Percentiles rank a stretch among this genome's conserved stretches.
phyloP scores from a whole-genome alignment of 35 echinoderm and acorn worm genomes.

The Apostichopus japonicus region DNA sequence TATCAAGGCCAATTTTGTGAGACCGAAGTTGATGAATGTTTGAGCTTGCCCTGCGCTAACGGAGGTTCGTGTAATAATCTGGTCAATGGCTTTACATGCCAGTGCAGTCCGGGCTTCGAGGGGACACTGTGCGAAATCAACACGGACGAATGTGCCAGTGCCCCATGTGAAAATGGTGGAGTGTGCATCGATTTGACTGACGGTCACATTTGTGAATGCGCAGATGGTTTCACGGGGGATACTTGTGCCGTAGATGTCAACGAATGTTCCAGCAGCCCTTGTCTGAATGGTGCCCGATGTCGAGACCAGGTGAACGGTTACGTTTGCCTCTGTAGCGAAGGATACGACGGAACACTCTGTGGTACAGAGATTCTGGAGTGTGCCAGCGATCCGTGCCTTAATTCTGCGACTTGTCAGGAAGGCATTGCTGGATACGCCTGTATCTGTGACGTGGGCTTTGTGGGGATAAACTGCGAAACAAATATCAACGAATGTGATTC shows the following conservation, averaged over 20 bases:
- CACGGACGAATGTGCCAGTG: conserved; percentile 65
- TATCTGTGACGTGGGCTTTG: conserved; percentile 67
- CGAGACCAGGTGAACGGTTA: conserved; percentile 61
- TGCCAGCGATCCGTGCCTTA: conserved; percentile 62
- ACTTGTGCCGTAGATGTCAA: conserved; percentile 66
- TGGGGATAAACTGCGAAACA: conserved; percentile 74
- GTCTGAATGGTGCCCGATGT: conserved; percentile 48
- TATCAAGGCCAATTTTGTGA: conserved; percentile 58
- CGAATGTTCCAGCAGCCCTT: conserved; percentile 61
- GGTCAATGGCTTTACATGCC: conserved; percentile 35
- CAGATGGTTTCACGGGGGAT: conserved; percentile 61
- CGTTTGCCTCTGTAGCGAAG: conserved; percentile 47
- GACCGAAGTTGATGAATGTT: conserved; percentile 56
- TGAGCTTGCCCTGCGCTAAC: conserved; percentile 50
- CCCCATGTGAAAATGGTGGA: conserved; percentile 63
- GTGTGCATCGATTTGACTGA: conserved; percentile 62
- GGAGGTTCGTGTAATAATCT: conserved; percentile 47
- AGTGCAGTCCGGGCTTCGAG: conserved; percentile 39
- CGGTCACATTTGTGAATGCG: conserved; percentile 64
- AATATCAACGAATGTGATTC: conserved; percentile 84
- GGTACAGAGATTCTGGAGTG: conserved; percentile 50
- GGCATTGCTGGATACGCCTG: conserved; percentile 79
- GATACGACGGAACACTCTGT: conserved; percentile 40
- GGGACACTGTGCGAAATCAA: conserved; percentile 58
- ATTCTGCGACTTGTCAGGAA: conserved; percentile 73